Base-by-base conservation (phyloP, 2,888 invertebrate species). In the Lacanobia wlatinum region DNA sequence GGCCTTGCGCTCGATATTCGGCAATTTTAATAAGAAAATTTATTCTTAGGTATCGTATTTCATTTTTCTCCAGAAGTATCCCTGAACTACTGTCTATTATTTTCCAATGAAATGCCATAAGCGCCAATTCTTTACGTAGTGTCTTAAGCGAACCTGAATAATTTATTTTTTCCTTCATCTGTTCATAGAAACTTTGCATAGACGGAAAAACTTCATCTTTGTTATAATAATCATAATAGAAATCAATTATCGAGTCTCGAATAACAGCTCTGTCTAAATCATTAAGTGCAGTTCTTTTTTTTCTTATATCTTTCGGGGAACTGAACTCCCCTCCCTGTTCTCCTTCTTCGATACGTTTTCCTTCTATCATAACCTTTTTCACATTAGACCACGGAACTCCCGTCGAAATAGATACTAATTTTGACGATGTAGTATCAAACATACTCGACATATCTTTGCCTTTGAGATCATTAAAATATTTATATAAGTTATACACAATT, bases 1-100 rank as follows among this genome's bases (percentile, higher is more conserved):
- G 75, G 43, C 72, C 64, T 46, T 75, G 67, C 46, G 52, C 10
- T 56, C 67, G 62, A 62, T 74, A 75, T 66, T 75, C 67, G 18
- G 62, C 9, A 23, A 75, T 74, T 74, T 75, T 74, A 38, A 38
- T 61, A 16, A 74, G 58, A 67, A 52, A 74, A 50, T 73, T 70
- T 14, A 72, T 70, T 56, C 72, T 55, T 18, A 43, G 72, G 43
- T 61, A 70, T 14, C 72, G 71, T 52, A 62, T 52, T 50, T 73
- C 71, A 50, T 73, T 50, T 62, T 70, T 73, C 34, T 73, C 72
- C 7, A 73, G 34, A 40, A 70, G 21, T 50, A 73, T 70, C 50
- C 70, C 56, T 8, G 48, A 21, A 52, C 43, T 38, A 16, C 21
- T 14, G 34, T 56, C 9, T 23, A 43, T 21, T 21, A 6, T 58